Base-by-base conservation (phyloP, 1,140 invertebrate genomes). In the Zaprionus gabonicus region DNA sequence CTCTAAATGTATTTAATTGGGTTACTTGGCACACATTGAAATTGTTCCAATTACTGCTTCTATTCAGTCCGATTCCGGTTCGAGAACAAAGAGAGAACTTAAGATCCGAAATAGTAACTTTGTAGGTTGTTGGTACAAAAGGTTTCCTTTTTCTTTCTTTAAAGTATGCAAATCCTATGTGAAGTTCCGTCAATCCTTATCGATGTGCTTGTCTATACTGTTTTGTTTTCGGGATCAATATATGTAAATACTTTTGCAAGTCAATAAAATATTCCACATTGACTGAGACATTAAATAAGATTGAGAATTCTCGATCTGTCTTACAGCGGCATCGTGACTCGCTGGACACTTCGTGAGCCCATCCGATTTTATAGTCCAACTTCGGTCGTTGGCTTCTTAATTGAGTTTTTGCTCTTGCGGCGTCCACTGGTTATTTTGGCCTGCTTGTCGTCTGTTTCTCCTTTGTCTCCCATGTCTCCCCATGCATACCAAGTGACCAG, bases 1-100 rank as follows among this genome's bases (percentile, higher is more conserved):
- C 51, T 20, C 15, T 25, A 57, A 55, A 65, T 51, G 7, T 25
- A 51, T 25, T 56, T 56, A 56, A 56, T 57, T 66, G 64, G 64
- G 53, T 66, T 57, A 66, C 95, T 27, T 65, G 31, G 46, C 46
- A 23, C 12, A 20, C 23, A 51, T 51, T 51, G 20, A 51, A 51
- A 25, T 51, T 25, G 46, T 23, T 51, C 20, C 46, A 20, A 51
- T 51, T 51, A 23, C 46, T 25, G 46, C 12, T 51, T 51, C 46
- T 7, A 51, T 51, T 51, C 46, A 25, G 46, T 25, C 10, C 20
- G 20, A 25, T 51, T 51, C 46, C 46, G 46, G 46, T 51, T 51
- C 23, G 46, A 51, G 46, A 49, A 49, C 46, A 23, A 20, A n/a
- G 17, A 12, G 17, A 23, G 41, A 46, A 46, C 41, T 51, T 46